phyloP scores from a whole-genome alignment of 2,797 vertebrate species.

The Melopsittacus undulatus region DNA sequence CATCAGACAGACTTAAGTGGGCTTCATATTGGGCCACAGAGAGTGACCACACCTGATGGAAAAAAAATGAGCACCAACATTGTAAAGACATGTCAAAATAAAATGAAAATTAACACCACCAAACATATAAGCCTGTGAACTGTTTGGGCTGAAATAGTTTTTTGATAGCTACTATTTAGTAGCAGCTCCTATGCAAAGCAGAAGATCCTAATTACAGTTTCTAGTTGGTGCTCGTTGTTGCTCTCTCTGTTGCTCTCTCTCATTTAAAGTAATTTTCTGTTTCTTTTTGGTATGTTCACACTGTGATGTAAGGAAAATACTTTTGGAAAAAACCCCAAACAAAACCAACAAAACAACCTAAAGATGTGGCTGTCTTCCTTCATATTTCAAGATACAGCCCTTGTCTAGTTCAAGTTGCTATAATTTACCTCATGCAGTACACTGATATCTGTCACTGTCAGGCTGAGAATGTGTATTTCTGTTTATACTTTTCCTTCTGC shows the following conservation, averaged over 20 bases:
- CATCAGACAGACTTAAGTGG: not conserved
- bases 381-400: not conserved
- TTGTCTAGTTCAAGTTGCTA: not conserved
- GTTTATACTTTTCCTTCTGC: not conserved
- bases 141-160: not conserved
- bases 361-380: not conserved
- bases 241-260: not conserved
- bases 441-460: not conserved
- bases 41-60: not conserved
- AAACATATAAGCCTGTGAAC: fast-evolving
- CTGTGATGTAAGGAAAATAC: not conserved
- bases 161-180: not conserved
- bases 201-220: not conserved
- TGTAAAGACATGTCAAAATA: not conserved
- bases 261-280: not conserved
- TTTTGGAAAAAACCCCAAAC: not conserved
- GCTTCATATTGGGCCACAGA: not conserved
- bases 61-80: not conserved
- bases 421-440: not conserved
- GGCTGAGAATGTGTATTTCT: not conserved
- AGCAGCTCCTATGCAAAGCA: not conserved
- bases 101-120: not conserved
- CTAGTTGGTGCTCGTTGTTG: not conserved
- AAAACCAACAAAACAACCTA: not conserved
- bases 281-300: not conserved